Conservation (phyloP, 2,888 invertebrate species). For the Phyto melanocephala region DNA sequence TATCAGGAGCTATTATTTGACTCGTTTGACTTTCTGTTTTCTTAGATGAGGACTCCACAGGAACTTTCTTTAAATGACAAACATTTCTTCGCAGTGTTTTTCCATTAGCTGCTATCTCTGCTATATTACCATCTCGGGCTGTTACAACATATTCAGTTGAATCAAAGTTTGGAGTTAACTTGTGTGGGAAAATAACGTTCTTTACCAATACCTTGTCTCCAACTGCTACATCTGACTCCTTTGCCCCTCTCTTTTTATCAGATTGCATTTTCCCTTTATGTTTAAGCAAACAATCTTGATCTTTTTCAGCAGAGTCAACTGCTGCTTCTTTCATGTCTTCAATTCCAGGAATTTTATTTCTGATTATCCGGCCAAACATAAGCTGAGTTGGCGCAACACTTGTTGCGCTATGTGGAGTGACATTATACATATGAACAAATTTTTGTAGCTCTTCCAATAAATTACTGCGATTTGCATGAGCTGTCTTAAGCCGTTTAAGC, state of each 20-base stretch:
- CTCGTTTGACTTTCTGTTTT: conserved; percentile 21
- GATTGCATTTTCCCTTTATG: conserved; percentile 56
- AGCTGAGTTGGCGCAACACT: conserved; percentile 55
- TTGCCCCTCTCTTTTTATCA: conserved; percentile 50
- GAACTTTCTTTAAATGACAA: conserved; percentile 50
- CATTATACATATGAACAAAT: conserved; percentile 62
- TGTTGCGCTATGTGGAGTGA: conserved; percentile 62
- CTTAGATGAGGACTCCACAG: conserved; percentile 11
- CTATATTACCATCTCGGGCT: conserved; percentile 48
- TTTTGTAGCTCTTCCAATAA: conserved; percentile 61
- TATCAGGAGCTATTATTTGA: conserved; percentile 32
- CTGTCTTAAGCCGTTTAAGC: conserved; percentile 55
- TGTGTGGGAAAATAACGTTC: conserved; percentile 56
- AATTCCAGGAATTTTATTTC: conserved; percentile 59
- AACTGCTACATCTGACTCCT: conserved; percentile 39
- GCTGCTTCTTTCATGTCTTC: conserved; percentile 38
- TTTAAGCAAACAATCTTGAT: conserved; percentile 57
- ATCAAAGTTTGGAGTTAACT: conserved; percentile 61
- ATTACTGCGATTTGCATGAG: conserved; percentile 48
- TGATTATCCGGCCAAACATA: conserved; percentile 55
- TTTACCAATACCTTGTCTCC: conserved; percentile 53
- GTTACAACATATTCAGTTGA: conserved; percentile 55
- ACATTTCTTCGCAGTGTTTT: conserved; percentile 43
- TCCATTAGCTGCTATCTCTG: conserved; percentile 26
- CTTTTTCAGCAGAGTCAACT: conserved; percentile 54